These are phyloP conservation scores for Coelogynopora nodosa DNA, from an alignment of 2,888 invertebrate genomes.

Conservation along the genomic window DNA sequence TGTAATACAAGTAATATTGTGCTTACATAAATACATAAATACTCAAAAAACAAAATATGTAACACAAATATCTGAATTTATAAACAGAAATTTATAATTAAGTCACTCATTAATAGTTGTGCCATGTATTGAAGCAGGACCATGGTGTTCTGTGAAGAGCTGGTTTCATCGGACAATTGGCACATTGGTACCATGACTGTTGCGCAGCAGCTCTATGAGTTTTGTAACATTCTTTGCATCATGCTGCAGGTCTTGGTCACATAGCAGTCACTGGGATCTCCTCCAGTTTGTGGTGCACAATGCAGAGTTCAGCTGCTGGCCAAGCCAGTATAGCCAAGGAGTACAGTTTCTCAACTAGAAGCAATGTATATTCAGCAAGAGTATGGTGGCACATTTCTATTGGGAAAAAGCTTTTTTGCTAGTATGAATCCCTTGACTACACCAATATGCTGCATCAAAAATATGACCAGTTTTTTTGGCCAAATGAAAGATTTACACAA, in stretches of 20 bases:
- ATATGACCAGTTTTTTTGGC: constrained; percentile 25
- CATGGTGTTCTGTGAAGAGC: constrained; percentile 33
- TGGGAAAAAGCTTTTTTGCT: constrained; percentile 3
- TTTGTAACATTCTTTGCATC: constrained; percentile 29
- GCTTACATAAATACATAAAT: not conserved
- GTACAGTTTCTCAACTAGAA: constrained; percentile 27
- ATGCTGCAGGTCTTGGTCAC: constrained; percentile 15
- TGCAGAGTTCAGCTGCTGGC: constrained; percentile 15
- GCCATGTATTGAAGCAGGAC: constrained; percentile 29
- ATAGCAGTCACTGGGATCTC: constrained; percentile 8
- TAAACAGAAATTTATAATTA: not conserved
- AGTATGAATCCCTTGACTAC: constrained; percentile 23
- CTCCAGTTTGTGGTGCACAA: constrained; percentile 28
- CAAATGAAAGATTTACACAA: constrained; percentile 6
- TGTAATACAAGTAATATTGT: not conserved
- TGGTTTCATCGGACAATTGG: constrained; percentile 18
- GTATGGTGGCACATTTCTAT: not conserved
- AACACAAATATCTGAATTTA: not conserved
- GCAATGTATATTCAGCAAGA: constrained; percentile 9
- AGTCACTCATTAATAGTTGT: constrained; percentile 20
- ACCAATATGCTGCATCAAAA: constrained; percentile 29
- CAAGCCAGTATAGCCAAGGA: constrained; percentile 13
- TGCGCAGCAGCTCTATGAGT: constrained; percentile 8
- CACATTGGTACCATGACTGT: constrained; percentile 22
- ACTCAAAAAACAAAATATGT: not conserved